These are phyloP conservation scores for Huso huso DNA, from an alignment of 2,797 vertebrate species.

Conservation along the genomic window DNA sequence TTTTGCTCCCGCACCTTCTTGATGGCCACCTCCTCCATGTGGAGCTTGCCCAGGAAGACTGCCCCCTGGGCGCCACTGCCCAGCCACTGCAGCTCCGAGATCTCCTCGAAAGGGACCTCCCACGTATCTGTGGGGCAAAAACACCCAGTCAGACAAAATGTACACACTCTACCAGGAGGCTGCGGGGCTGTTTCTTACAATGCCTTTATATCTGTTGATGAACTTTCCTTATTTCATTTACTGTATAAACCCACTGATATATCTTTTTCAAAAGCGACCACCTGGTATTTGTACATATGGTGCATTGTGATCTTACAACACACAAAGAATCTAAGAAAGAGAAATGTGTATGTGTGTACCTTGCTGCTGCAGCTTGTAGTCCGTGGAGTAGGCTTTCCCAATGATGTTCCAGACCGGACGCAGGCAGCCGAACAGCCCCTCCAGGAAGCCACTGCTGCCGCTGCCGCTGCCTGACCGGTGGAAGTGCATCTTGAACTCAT, in stretches of 20 bases:
- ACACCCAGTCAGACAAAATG: background rate
- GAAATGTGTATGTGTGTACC: constrained; percentile 48
- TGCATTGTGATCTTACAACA: background rate
- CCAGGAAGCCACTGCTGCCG: constrained; percentile 75
- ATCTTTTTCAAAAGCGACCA: no score
- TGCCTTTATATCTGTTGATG: no score
- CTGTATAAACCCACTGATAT: accelerated
- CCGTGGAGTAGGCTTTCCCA: constrained; percentile 93
- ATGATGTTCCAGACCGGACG: constrained; percentile 97
- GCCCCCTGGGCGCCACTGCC: constrained; percentile 95
- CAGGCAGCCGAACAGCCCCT: constrained; percentile 92
- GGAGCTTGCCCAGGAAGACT: constrained; percentile 92
- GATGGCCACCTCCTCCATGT: constrained; percentile 92
- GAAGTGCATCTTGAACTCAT: constrained; percentile 91
- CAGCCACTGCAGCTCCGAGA: constrained; percentile 95
- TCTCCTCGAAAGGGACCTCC: constrained; percentile 98
- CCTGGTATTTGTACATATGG: background rate
- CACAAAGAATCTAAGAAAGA: constrained; percentile 1
- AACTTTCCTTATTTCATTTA: background rate
- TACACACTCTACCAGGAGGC: background rate
- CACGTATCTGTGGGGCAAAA: constrained; percentile 71
- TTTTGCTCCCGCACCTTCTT: constrained; percentile 98
- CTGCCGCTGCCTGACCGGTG: constrained; percentile 76
- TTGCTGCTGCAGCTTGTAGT: constrained; percentile 97
- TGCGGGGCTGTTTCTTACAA: background rate